These are phyloP conservation scores for Tauraco hartlaubi DNA, from an alignment of 2,797 vertebrate genomes.

Conservation along the genomic window DNA sequence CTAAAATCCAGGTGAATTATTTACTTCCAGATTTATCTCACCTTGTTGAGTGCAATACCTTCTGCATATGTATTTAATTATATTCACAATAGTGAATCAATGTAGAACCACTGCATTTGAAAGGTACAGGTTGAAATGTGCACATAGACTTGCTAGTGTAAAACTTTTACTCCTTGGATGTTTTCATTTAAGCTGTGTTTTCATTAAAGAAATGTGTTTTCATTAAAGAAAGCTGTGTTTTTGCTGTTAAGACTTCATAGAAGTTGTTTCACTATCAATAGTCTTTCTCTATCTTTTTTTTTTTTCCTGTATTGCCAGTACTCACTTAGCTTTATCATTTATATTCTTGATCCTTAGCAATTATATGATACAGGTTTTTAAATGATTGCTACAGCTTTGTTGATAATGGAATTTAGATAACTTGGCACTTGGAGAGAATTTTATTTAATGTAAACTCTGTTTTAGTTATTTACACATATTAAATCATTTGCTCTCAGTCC, in stretches of 20 bases:
- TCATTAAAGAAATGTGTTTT: not conserved
- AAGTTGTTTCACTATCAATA: not conserved
- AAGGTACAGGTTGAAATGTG: not conserved
- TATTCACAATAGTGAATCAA: not conserved
- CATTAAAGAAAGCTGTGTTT: not conserved
- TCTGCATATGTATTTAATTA: not conserved
- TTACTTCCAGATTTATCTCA: not conserved
- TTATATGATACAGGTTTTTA: not conserved
- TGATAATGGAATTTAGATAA: not conserved
- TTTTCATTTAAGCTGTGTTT: not conserved
- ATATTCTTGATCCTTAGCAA: not conserved
- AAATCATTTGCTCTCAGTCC: not conserved
- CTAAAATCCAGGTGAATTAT: not conserved
- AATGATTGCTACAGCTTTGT: not conserved
- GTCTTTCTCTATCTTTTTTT: not conserved
- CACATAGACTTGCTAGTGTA: not conserved
- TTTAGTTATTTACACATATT: not conserved
- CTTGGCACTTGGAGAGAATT: not conserved
- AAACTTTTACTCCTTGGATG: not conserved
- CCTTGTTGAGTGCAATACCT: not conserved
- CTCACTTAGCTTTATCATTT: not conserved
- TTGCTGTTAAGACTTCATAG: not conserved
- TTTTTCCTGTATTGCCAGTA: not conserved
- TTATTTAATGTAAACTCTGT: not conserved
- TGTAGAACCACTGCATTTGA: not conserved